Percentiles rank a stretch among this genome's conserved stretches.
phyloP scores from a whole-genome alignment of 2,888 invertebrate species.

The Dinocampus coccinellae region DNA sequence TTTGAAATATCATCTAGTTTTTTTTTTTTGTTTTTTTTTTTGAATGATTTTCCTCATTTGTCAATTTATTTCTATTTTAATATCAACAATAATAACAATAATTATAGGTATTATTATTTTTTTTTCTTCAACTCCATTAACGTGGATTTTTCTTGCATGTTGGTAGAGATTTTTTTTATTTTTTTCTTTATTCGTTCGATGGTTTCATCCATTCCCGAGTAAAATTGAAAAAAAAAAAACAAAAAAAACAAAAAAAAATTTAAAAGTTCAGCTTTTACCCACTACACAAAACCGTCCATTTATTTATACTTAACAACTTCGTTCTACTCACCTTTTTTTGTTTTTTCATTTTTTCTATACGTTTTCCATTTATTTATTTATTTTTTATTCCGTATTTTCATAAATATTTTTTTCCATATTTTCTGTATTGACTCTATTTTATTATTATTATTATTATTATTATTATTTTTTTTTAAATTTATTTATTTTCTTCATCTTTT shows the following conservation, averaged over 20 bases:
- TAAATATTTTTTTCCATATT: conserved; percentile 10
- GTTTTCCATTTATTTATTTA: neutral
- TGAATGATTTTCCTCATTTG: conserved; percentile 21
- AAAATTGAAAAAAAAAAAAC: too few relatives aligned
- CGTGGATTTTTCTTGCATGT: conserved; percentile 53
- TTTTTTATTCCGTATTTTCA: neutral
- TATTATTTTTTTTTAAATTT: too few relatives aligned
- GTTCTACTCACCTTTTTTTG: conserved; percentile 28
- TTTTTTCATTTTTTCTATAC: conserved; percentile 4
- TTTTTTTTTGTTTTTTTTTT: too few relatives aligned
- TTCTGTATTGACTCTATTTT: conserved; percentile 32
- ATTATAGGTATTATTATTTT: conserved; percentile 16
- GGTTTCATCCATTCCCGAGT: conserved; percentile 47
- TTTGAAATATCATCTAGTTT: too few relatives aligned
- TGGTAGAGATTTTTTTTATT: too few relatives aligned
- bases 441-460: too few relatives aligned
- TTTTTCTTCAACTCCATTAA: conserved; percentile 55
- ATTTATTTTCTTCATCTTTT: conserved; percentile 35
- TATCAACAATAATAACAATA: too few relatives aligned
- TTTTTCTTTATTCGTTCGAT: conserved; percentile 38
- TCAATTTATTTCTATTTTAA: conserved; percentile 36
- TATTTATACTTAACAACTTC: conserved; percentile 27
- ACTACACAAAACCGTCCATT: conserved; percentile 44
- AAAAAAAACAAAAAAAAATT: conserved; percentile 57
- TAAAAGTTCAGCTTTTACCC: conserved; percentile 48